Percentiles rank a stretch among this genome's conserved stretches.
phyloP scores from a whole-genome alignment of 2,888 invertebrate genomes.

The Aspidiotus destructor region DNA sequence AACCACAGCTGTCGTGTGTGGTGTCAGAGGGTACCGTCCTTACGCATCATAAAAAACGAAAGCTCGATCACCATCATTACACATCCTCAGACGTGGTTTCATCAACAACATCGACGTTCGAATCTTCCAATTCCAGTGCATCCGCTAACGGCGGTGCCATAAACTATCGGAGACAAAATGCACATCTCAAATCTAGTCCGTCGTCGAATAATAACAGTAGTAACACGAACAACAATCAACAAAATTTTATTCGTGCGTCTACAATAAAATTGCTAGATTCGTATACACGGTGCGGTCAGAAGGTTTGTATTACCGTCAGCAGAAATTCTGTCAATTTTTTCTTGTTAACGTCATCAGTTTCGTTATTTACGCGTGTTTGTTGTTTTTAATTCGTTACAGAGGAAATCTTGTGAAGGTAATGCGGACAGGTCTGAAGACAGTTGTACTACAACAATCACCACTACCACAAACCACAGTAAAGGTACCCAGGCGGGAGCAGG shows the following conservation, averaged over 20 bases:
- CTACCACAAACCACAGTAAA: slow-evolving; percentile 73
- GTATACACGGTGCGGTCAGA: slow-evolving; percentile 57
- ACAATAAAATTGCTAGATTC: slow-evolving; percentile 59
- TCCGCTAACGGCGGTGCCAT: slow-evolving; percentile 31
- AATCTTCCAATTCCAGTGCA: slow-evolving; percentile 24
- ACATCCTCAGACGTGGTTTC: slow-evolving; percentile 35
- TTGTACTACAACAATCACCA: slow-evolving; percentile 44
- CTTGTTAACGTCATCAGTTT: slow-evolving; percentile 1
- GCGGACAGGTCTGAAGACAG: slow-evolving; percentile 47
- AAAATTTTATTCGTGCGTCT: slow-evolving; percentile 55
- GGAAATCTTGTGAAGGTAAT: slow-evolving; percentile 56
- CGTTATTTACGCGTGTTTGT: slow-evolving; percentile 5
- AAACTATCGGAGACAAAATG: slow-evolving; percentile 35
- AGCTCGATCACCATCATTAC: slow-evolving; percentile 42
- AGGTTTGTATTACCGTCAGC: slow-evolving; percentile 42
- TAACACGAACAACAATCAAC: slow-evolving; percentile 41
- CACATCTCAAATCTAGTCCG: slow-evolving; percentile 35
- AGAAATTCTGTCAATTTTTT: background rate
- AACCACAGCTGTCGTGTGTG: slow-evolving; percentile 45
- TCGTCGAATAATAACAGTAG: slow-evolving; percentile 28
- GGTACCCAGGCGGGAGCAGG: slow-evolving; percentile 49
- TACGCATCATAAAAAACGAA: slow-evolving; percentile 45
- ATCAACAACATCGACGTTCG: slow-evolving; percentile 31
- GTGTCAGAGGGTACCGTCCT: slow-evolving; percentile 36
- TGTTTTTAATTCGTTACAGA: slow-evolving; percentile 42